Percentiles rank a stretch among this genome's conserved stretches.
Evolutionary conservation across 2,113 vertebrate genomes (phyloP).

Genomic region (Poicephalus meyeri): DNA sequence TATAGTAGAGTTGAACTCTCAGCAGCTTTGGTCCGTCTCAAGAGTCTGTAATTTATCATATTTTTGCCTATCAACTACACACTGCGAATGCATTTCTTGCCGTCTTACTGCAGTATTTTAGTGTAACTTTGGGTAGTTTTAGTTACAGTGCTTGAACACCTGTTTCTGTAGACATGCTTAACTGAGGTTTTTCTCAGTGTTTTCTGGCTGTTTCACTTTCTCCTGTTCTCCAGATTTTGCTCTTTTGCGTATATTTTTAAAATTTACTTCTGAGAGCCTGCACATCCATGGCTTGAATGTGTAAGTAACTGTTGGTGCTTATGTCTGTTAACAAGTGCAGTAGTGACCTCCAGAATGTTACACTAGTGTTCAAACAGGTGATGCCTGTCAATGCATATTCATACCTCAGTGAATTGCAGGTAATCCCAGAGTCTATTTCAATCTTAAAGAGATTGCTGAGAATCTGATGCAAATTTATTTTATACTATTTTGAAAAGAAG

Average conservation of each 20-base stretch:
- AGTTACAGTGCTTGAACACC: not conserved
- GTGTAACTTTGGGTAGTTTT: not conserved
- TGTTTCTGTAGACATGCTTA: not conserved
- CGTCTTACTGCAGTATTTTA: not conserved
- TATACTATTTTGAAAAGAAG: not conserved
- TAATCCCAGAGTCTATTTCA: not conserved
- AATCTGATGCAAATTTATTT: not conserved
- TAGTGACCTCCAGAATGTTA: not conserved
- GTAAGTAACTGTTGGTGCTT: not conserved
- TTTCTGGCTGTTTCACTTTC: not conserved
- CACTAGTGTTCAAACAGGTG: not conserved
- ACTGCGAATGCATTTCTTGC: not conserved
- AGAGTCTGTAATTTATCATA: not conserved
- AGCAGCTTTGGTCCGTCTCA: not conserved
- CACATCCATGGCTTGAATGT: not conserved
- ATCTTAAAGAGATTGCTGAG: not conserved
- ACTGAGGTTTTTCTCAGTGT: not conserved
- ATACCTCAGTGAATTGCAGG: not conserved
- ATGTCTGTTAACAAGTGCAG: not conserved
- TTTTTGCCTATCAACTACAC: rapidly evolving
- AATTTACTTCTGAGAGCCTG: not conserved
- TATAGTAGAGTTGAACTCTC: not conserved
- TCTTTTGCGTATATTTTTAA: not conserved
- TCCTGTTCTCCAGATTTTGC: not conserved
- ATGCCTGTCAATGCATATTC: not conserved